phyloP scores from a whole-genome alignment of 2,888 invertebrate species.

The Rhamnusium bicolor region DNA sequence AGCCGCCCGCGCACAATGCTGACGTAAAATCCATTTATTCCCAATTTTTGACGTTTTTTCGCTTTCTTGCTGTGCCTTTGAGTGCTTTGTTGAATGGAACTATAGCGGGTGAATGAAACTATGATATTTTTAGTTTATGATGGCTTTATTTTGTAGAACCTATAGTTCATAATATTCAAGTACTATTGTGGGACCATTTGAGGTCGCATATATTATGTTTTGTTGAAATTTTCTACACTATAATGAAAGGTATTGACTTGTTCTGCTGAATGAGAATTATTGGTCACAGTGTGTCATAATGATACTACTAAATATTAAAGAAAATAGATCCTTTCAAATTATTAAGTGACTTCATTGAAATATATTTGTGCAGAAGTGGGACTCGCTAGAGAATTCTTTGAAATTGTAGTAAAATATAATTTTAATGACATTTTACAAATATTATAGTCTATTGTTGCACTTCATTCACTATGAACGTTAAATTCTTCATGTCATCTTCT shows the following conservation, averaged over 20 bases:
- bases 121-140: constrained; percentile 64
- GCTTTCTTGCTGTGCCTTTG: constrained; percentile 65
- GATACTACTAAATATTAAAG: constrained; percentile 47
- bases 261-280: constrained; percentile 54
- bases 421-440: constrained; percentile 51
- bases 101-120: constrained; percentile 58
- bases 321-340: constrained; percentile 7
- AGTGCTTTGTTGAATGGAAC: constrained; percentile 58
- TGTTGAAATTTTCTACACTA: constrained; percentile 56
- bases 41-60: constrained; percentile 65
- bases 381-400: constrained; percentile 39
- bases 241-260: constrained; percentile 44
- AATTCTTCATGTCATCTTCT: constrained; percentile 26
- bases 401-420: constrained; percentile 53
- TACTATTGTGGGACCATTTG: constrained; percentile 63
- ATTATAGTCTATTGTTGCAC: constrained; percentile 31
- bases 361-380: constrained; percentile 14
- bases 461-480: constrained; percentile 24
- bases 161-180: constrained; percentile 54
- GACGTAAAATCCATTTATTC: constrained; percentile 58
- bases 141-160: constrained; percentile 61
- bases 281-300: constrained; percentile 63
- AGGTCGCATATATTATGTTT: constrained; percentile 63
- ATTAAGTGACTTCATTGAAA: constrained; percentile 24
- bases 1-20: constrained; percentile 56